Evolutionary conservation across 2,888 invertebrate species (phyloP).

Genomic region (Ophioninae sp.): DNA sequence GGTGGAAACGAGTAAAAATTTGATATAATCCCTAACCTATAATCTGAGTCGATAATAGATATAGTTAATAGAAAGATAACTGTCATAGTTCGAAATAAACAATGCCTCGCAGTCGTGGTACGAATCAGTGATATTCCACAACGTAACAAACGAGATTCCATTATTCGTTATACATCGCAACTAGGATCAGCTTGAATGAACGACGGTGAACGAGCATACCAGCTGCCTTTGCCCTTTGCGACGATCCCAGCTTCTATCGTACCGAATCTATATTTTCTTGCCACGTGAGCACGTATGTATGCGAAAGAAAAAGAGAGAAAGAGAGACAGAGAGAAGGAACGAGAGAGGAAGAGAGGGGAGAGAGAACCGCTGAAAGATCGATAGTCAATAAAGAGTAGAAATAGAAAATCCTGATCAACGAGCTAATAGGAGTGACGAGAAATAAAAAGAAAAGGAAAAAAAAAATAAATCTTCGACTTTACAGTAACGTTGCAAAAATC

Average conservation of each 20-base stretch:
- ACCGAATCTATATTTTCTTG: constrained; percentile 11
- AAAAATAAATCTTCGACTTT: not conserved
- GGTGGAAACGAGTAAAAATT: not conserved
- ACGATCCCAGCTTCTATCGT: constrained; percentile 41
- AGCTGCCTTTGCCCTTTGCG: constrained; percentile 55
- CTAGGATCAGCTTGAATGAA: constrained; percentile 3
- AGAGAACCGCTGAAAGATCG: not conserved
- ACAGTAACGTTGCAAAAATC: not conserved
- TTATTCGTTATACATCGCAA: constrained; percentile 5
- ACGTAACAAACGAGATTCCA: constrained; percentile 50
- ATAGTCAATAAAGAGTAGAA: not conserved
- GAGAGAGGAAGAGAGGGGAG: not conserved
- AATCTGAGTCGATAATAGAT: not conserved
- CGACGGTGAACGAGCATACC: constrained; percentile 11
- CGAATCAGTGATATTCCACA: constrained; percentile 35
- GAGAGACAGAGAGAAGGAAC: constrained; percentile 4
- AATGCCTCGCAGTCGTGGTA: constrained; percentile 12
- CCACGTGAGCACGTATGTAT: not conserved
- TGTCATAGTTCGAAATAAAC: constrained; percentile 18
- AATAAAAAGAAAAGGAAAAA: too few species aligned
- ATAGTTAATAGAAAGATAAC: constrained; percentile 32
- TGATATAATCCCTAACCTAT: not conserved
- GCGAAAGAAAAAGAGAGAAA: constrained; percentile 4
- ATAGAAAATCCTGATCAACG: not conserved
- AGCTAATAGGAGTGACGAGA: not conserved